Conservation (phyloP, 2,113 vertebrate species). For the Amphiprion percula region DNA sequence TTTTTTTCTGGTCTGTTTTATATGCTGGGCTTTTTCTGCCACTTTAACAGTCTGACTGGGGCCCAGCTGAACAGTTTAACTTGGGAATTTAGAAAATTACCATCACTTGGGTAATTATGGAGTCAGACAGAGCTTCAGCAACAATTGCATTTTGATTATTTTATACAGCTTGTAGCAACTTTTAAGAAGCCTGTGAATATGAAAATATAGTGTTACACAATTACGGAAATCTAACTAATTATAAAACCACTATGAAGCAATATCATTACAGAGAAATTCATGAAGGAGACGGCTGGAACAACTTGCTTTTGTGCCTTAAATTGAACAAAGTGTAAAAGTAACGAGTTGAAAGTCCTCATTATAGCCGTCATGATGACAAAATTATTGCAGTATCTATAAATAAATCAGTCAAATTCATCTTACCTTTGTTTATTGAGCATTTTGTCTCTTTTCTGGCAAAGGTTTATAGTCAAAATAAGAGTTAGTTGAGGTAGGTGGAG, state of each 20-base stretch:
- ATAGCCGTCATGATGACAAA: too few relatives aligned
- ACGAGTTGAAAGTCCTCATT: too few relatives aligned
- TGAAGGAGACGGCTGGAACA: neutral
- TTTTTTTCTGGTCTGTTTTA: neutral
- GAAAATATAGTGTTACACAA: neutral
- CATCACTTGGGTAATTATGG: conserved; percentile 1
- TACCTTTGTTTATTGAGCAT: too few relatives aligned
- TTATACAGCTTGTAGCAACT: neutral
- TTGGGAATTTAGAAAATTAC: conserved; percentile 1
- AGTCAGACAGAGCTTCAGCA: neutral
- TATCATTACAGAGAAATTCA: neutral
- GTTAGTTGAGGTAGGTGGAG: too few relatives aligned
- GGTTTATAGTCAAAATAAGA: too few relatives aligned
- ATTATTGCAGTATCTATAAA: too few relatives aligned
- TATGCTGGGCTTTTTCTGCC: neutral
- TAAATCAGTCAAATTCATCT: too few relatives aligned
- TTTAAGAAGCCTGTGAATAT: neutral
- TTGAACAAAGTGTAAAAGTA: too few relatives aligned
- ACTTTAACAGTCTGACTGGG: neutral
- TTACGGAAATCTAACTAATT: too few relatives aligned
- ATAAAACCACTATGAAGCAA: too few relatives aligned
- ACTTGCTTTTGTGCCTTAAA: too few relatives aligned
- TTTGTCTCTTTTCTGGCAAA: too few relatives aligned
- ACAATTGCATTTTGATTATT: conserved; percentile 7
- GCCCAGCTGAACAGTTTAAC: neutral